Conservation (phyloP, 1,140 invertebrate species). For the Antheraea pernyi region DNA sequence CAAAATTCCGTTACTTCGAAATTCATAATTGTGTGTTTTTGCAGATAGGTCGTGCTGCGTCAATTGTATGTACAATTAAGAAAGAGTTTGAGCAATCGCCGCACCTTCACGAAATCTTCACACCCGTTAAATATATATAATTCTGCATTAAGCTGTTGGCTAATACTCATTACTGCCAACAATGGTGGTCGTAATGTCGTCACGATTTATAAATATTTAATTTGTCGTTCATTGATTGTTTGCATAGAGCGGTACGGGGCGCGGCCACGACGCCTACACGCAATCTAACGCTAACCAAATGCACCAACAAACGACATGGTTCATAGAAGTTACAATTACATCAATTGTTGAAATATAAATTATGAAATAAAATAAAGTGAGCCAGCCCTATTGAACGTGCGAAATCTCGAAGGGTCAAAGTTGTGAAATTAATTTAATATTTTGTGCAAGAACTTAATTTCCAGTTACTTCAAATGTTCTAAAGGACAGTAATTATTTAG, state of each 20-base stretch:
- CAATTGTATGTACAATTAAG: not conserved
- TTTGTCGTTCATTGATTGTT: constrained; percentile 53
- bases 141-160: not conserved
- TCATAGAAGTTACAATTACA: constrained; percentile 4
- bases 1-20: not conserved
- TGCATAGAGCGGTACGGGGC: constrained; percentile 31
- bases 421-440: too few species aligned
- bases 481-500: too few species aligned
- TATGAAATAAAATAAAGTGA: constrained; percentile 1
- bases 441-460: too few species aligned
- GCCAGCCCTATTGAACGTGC: not conserved
- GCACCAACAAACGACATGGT: constrained; percentile 12
- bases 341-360: constrained; percentile 8
- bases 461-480: too few species aligned
- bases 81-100: not conserved
- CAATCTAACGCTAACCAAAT: constrained; percentile 10
- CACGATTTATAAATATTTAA: constrained; percentile 26
- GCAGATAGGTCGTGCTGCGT: not conserved
- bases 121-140: not conserved
- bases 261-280: constrained; percentile 40
- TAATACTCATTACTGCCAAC: not conserved
- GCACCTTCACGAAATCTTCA: not conserved
- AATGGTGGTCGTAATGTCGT: constrained; percentile 4
- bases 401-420: not conserved
- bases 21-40: not conserved